Evolutionary conservation across 2,113 vertebrate genomes (phyloP).

Genomic region (Myotis brandtii): DNA sequence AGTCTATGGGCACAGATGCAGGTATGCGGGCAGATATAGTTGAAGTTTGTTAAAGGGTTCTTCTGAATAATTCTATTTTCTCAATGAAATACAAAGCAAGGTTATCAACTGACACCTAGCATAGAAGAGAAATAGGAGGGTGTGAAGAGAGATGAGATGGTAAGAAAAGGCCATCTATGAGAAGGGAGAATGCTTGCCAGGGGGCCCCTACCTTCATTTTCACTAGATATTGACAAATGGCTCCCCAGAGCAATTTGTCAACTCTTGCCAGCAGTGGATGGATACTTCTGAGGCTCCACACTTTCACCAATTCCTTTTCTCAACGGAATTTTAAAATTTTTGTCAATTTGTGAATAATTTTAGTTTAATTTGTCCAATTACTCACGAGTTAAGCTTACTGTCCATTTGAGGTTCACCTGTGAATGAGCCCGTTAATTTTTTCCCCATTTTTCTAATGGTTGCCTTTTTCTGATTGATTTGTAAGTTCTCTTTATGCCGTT

Average conservation of each 20-base stretch:
- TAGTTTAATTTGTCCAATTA: slow-evolving; percentile 35
- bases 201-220: not conserved
- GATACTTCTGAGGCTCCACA: not conserved
- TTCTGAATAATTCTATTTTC: slow-evolving; percentile 29
- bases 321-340: not conserved
- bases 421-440: not conserved
- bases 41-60: not conserved
- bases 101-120: not conserved
- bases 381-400: not conserved
- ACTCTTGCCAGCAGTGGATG: not conserved
- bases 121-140: not conserved
- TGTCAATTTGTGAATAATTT: not conserved
- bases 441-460: slow-evolving; percentile 13
- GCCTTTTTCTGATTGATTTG: slow-evolving; percentile 19
- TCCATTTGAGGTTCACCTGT: not conserved
- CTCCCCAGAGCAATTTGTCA: not conserved
- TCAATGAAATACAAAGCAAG: slow-evolving; percentile 25
- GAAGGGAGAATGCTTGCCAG: not conserved
- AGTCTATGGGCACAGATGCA: not conserved
- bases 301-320: not conserved
- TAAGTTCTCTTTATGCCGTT: slow-evolving; percentile 9
- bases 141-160: not conserved
- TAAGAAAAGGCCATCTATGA: not conserved
- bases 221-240: not conserved
- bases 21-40: not conserved